Percentiles rank a stretch among this genome's conserved stretches.
Conservation (phyloP, 1,140 invertebrate species). For the Ericerus pela region DNA sequence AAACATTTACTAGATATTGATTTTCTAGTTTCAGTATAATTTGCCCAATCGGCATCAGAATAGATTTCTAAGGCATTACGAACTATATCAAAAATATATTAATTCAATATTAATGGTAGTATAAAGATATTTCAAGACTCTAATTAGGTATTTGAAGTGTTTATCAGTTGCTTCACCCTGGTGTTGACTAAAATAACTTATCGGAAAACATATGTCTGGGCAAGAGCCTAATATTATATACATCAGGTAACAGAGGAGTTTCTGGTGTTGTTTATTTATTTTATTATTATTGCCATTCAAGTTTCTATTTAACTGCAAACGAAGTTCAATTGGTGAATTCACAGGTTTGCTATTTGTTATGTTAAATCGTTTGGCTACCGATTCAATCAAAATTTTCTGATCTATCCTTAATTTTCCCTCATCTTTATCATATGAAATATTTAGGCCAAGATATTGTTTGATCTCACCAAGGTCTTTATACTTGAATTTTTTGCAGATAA, state of each 20-base stretch:
- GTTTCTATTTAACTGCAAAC: background rate
- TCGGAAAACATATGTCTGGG: no score
- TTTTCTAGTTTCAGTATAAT: no score
- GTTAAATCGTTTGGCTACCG: background rate
- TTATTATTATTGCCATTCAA: background rate
- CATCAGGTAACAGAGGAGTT: constrained; percentile 21
- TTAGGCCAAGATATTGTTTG: background rate
- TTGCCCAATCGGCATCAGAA: no score
- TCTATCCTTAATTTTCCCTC: background rate
- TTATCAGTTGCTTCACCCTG: no score
- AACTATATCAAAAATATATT: background rate
- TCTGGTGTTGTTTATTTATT: background rate
- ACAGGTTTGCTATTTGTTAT: background rate
- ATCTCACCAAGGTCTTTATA: background rate
- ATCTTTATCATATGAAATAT: background rate
- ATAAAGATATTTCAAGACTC: no score
- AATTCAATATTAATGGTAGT: constrained; percentile 11
- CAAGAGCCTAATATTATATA: no score
- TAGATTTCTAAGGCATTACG: constrained; percentile 11
- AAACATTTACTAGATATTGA: constrained; percentile 30
- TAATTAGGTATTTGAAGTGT: no score
- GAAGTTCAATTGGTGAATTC: background rate
- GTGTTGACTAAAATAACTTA: no score
- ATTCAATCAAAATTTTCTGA: background rate
- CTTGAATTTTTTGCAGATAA: background rate